A percentile compares a stretch with the other conserved stretches of the same genome.
These are phyloP conservation scores for Gila orcuttii DNA, from an alignment of 2,113 vertebrate species.

Conservation along the genomic window DNA sequence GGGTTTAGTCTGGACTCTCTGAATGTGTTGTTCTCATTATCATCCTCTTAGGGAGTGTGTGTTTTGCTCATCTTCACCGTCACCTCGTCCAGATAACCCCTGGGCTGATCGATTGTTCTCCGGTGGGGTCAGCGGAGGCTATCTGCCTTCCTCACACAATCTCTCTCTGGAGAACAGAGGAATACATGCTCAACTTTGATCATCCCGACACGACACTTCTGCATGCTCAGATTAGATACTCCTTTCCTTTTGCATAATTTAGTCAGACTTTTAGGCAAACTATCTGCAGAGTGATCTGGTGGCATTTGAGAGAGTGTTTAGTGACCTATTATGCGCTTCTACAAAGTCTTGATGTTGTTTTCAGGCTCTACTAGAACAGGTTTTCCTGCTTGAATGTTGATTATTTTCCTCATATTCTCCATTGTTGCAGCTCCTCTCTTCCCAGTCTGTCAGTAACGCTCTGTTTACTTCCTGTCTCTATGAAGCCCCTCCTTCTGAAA, in stretches of 20 bases:
- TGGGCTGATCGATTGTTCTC: conserved; percentile 40
- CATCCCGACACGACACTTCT: conserved; percentile 56
- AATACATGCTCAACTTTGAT: conserved; percentile 65
- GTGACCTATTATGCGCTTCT: neutral
- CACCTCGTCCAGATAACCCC: conserved; percentile 52
- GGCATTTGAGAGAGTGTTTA: neutral
- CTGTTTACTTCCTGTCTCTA: too few relatives aligned
- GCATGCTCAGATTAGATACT: conserved; percentile 66
- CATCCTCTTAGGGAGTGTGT: conserved; percentile 2
- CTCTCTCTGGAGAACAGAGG: conserved; percentile 15
- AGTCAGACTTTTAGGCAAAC: conserved; percentile 57
- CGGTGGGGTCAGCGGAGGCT: conserved; percentile 40
- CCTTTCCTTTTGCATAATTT: conserved; percentile 60
- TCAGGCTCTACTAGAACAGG: too few relatives aligned
- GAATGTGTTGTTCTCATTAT: neutral
- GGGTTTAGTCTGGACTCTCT: neutral
- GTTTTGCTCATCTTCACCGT: conserved; percentile 48
- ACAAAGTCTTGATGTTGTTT: too few relatives aligned
- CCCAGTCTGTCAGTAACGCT: too few relatives aligned
- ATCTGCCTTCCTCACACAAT: conserved; percentile 17
- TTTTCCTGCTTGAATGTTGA: too few relatives aligned
- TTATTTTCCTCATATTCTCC: too few relatives aligned
- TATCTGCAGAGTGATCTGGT: conserved; percentile 40
- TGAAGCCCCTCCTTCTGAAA: too few relatives aligned
- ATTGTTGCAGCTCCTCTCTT: too few relatives aligned